Base-by-base conservation (phyloP, 2,888 invertebrate genomes). In the Pycnomerus fuliginosus region DNA sequence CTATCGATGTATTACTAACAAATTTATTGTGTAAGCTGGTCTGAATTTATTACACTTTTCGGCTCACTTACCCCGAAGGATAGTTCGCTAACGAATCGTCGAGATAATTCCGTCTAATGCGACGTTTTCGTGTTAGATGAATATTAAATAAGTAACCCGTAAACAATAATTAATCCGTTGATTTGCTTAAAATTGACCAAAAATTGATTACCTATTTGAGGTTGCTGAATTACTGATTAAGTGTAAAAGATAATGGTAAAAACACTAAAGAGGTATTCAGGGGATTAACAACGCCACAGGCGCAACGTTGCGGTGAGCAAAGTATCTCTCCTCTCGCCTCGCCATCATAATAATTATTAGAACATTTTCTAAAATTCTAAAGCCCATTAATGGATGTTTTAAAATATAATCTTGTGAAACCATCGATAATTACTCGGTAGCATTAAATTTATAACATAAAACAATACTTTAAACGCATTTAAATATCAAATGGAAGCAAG, bases 401-500 rank as follows among this genome's bases (percentile, higher is more conserved):
- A 28, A 34, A 36, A 48, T 31, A 41, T 48, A 44, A 47, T 50
- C 50, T 41, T 37, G 14, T 30, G 44, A 40, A 36, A 40, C 36
- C 47, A 47, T 43, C 48, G 43, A 44, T 51, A 42, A 63, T 57
- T 62, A 59, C 60, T 61, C 58, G 54, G 58, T 47, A 53, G 60
- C 61, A 57, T 62, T 62, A 63, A 65, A 64, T 62, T 67, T 62
- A 56, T 60, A 59, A 62, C 63, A 60, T 62, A 62, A 63, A 66
- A 66, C 64, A 65, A 65, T 66, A 65, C 63, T 64, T 62, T 57
- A 61, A 62, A 65, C 60, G 60, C 58, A 63, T 65, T 64, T 64
- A 62, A 64, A 67, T 65, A 64, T 62, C 56, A 64, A 62, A 65
- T 59, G 61, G 56, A 61, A 58, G 60, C 59, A 46, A 45, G 57